Base-by-base conservation (phyloP, 1,140 invertebrate genomes). In the Trinorchestia longiramus region DNA sequence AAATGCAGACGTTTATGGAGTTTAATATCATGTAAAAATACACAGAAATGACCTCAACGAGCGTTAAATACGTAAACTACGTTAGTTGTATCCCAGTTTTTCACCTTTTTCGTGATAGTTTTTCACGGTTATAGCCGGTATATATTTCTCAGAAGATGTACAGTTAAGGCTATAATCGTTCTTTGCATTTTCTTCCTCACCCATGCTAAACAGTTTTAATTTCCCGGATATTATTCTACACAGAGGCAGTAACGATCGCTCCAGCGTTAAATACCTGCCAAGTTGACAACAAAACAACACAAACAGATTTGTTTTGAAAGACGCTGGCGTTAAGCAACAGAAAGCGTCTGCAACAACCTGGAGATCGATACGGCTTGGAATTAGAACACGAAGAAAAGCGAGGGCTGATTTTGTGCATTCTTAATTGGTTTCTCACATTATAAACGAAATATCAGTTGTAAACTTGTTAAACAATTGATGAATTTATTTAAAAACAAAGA, bases 221-320 rank as follows among this genome's bases (percentile, higher is more conserved):
- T 77, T 77, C 62, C 28, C 3, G 28, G 62, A 77, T 77, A 77
- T 11, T 77, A 77, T 77, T 77, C 1, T 77, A 28, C 62, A 77
- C 62, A 77, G 11, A 77, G 62, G 62, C 11, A 77, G 62, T 77
- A 77, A 77, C 62, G 62, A 77, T 77, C 62, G 62, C 62, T 77
- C 62, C 62, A 36, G 62, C 62, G 62, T 77, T 77, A 77, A 77
- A 77, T 77, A 77, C 62, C 62, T 28, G 62, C 36, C 62, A 77
- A 77, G 62, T 77, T 77, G 62, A 77, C 62, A 77, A 36, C 62
- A 77, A 77, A 77, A 77, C 62, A 77, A 77, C 62, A 28, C 62
- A 77, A 77, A 77, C 62, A 77, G 62, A 77, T 77, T 77, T 77
- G 62, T 77, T 77, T 77, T 77, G 62, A 28, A 77, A 77, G 62